Percentiles rank a stretch among this genome's conserved stretches.
Evolutionary conservation across 92 coral and sea anemone genomes (phyloP).

Genomic region (Siderastrea radians): DNA sequence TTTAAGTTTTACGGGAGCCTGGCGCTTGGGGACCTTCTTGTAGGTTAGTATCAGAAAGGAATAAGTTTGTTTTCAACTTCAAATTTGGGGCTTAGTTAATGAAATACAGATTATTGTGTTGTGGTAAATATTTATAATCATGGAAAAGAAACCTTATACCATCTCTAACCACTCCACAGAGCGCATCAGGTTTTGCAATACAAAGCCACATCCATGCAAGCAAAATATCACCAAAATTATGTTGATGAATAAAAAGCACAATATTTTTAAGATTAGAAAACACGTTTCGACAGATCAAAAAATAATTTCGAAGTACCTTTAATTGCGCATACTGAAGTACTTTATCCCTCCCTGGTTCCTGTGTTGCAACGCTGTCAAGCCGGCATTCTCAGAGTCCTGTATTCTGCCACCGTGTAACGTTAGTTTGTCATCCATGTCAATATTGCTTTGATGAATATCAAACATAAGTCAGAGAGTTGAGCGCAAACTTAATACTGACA

Average conservation of each 20-base stretch:
- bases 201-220: neutral
- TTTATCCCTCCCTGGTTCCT: too few species aligned
- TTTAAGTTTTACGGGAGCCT: slow-evolving; percentile 81
- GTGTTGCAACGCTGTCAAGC: too few species aligned
- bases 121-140: neutral
- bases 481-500: neutral
- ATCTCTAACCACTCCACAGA: neutral
- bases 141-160: neutral
- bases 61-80: neutral
- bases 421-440: too few species aligned
- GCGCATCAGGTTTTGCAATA: neutral
- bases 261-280: too few species aligned
- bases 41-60: slow-evolving; percentile 66
- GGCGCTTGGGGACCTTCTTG: slow-evolving; percentile 78
- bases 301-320: too few species aligned
- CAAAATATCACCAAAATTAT: too few species aligned
- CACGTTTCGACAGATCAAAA: too few species aligned
- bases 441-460: neutral
- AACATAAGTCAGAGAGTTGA: neutral
- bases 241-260: too few species aligned
- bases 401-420: too few species aligned
- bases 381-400: too few species aligned
- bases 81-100: neutral
- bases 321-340: too few species aligned
- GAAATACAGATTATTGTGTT: neutral